Evolutionary conservation across 2,113 vertebrate genomes (phyloP).

Genomic region (Leptosomus discolor): DNA sequence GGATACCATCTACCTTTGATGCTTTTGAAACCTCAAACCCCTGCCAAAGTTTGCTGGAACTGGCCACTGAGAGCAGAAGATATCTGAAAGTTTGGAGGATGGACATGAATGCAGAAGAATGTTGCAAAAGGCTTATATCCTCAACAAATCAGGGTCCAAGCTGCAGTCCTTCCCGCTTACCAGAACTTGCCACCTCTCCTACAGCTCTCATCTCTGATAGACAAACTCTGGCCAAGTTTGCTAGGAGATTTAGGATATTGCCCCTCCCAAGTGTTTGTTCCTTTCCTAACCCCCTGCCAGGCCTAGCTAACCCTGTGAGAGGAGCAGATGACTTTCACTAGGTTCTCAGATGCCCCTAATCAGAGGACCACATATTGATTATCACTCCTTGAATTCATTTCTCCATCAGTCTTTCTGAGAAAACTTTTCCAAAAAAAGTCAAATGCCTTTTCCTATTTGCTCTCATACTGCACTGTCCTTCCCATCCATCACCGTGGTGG

Average conservation of each 20-base stretch:
- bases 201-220: background rate
- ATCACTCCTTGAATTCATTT: background rate
- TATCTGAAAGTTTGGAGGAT: background rate
- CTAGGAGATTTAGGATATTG: background rate
- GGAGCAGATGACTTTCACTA: background rate
- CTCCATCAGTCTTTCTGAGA: background rate
- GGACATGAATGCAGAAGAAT: background rate
- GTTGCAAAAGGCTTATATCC: background rate
- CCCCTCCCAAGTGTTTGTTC: background rate
- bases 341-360: background rate
- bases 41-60: background rate
- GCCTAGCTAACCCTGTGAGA: background rate
- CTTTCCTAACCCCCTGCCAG: background rate
- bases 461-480: background rate
- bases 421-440: background rate
- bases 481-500: background rate
- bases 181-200: background rate
- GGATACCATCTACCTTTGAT: background rate
- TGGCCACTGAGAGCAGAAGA: background rate
- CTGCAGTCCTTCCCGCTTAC: background rate
- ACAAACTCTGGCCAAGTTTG: background rate
- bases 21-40: background rate
- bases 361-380: rapidly evolving
- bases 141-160: background rate
- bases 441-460: background rate